These are phyloP conservation scores for Leptinotarsa texana DNA, from an alignment of 1,140 invertebrate genomes.

Conservation along the genomic window DNA sequence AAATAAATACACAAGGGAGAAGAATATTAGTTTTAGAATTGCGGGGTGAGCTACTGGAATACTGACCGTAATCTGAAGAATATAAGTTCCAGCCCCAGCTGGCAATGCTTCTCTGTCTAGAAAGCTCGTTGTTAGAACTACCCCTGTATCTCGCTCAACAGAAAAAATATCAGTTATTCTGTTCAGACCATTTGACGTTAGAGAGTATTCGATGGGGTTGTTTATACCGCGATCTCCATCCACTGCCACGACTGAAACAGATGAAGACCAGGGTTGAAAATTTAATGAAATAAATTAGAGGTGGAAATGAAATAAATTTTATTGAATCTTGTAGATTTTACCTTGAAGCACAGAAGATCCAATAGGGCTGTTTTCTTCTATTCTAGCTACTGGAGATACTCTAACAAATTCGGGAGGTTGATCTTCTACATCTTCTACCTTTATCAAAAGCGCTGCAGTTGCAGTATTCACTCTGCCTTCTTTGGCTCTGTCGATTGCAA, in stretches of 20 bases:
- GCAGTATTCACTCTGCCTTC: constrained; percentile 81
- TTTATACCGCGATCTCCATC: constrained; percentile 92
- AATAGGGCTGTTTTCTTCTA: constrained; percentile 81
- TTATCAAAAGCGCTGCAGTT: constrained; percentile 84
- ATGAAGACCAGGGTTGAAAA: constrained; percentile 34
- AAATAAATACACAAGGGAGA: not conserved
- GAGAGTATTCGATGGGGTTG: constrained; percentile 82
- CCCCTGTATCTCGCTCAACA: constrained; percentile 79
- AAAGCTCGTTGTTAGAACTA: constrained; percentile 74
- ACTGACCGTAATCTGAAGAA: constrained; percentile 63
- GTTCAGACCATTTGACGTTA: constrained; percentile 75
- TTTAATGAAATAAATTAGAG: not conserved
- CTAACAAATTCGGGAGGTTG: constrained; percentile 88
- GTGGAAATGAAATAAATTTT: no score
- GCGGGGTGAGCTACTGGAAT: not conserved
- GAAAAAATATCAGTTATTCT: constrained; percentile 72
- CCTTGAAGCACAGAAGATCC: constrained; percentile 82
- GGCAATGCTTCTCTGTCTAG: constrained; percentile 83
- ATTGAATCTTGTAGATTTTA: constrained; percentile 43
- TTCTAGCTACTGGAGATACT: constrained; percentile 82
- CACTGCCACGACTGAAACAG: constrained; percentile 74
- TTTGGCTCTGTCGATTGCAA: constrained; percentile 85
- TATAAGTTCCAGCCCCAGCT: constrained; percentile 82
- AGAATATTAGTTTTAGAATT: no score
- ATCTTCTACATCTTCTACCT: constrained; percentile 87